Evolutionary conservation across 2,113 vertebrate species (phyloP).

Genomic region (Argyrosomus japonicus): DNA sequence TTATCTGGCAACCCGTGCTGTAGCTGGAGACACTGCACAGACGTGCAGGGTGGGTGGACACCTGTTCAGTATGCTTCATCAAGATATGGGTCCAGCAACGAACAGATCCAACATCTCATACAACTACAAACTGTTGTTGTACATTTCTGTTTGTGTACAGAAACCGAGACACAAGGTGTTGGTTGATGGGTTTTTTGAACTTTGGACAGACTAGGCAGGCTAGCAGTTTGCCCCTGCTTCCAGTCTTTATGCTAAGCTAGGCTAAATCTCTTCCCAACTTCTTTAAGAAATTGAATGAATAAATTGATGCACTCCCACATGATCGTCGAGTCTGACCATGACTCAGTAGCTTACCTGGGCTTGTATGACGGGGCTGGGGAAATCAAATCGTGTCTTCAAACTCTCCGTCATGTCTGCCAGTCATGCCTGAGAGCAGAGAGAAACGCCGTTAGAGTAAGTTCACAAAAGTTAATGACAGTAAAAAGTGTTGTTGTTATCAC

Average conservation of each 20-base stretch:
- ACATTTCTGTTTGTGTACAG: too few relatives aligned
- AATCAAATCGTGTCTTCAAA: conserved; percentile 91
- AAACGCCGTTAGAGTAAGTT: background rate
- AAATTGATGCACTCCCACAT: background rate
- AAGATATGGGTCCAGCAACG: too few relatives aligned
- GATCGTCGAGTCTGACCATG: background rate
- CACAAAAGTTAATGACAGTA: background rate
- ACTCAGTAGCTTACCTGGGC: conserved; percentile 87
- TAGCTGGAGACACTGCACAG: too few relatives aligned
- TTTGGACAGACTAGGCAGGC: background rate
- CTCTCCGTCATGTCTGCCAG: conserved; percentile 86
- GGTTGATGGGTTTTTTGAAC: background rate
- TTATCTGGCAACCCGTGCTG: too few relatives aligned
- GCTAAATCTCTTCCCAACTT: background rate
- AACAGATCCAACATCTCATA: too few relatives aligned
- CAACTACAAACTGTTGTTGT: too few relatives aligned
- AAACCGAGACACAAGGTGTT: too few relatives aligned
- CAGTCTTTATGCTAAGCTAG: background rate
- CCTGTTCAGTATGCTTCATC: too few relatives aligned
- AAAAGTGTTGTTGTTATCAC: background rate
- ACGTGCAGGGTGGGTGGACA: too few relatives aligned
- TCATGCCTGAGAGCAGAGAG: conserved; percentile 43
- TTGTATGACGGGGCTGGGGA: conserved; percentile 91
- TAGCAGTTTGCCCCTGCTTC: background rate
- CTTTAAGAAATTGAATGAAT: background rate